Evolutionary conservation across 2,797 vertebrate genomes (phyloP), one percentile per base, ranked within the genome.

Genomic region (Muscicapa striata): DNA sequence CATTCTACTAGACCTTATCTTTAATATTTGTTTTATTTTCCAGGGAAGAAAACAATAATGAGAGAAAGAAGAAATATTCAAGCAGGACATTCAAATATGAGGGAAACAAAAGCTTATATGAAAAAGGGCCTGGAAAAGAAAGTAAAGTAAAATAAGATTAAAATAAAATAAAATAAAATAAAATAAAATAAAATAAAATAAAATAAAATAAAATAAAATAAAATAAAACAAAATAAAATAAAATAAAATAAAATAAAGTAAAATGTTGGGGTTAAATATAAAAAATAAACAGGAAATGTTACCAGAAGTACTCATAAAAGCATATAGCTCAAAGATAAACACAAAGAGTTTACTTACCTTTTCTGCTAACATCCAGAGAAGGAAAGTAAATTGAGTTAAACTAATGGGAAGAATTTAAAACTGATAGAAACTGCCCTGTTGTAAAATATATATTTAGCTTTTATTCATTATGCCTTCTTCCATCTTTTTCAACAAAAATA

Each of bases 201-300:
- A 45, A 45, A 19, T 41, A 15, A 41, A 41, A 41, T 41, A 41
- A 51, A 32, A 9, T 22, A 22, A n/a, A 61, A 48, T 18, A 23
- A 58, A 43, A 19, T 43, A 38, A 38, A 38, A 38, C 11, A 38
- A 38, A 38, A 38, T 16, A 18, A 38, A 51, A 15, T 9, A 45
- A 36, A 57, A 51, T 5, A 30, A 46, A 55, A 29, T 51, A 29
- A 29, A 48, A 49, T 27, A 27, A 51, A 51, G 23, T 23, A 51
- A 29, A 49, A 51, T 10, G 0, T n/a, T n/a, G 0, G 2, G 16
- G 21, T 41, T 57, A 26, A 66, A 9, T 12, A 58, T 8, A 27
- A 26, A 17, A 55, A 51, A 21, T 3, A 26, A 69, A 30, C 18
- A 48, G 68, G 2, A 74, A 87, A 48, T 23, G 0, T 15, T 36